Base-by-base conservation (phyloP, 2,797 vertebrate genomes). In the Hoplostethus atlanticus region DNA sequence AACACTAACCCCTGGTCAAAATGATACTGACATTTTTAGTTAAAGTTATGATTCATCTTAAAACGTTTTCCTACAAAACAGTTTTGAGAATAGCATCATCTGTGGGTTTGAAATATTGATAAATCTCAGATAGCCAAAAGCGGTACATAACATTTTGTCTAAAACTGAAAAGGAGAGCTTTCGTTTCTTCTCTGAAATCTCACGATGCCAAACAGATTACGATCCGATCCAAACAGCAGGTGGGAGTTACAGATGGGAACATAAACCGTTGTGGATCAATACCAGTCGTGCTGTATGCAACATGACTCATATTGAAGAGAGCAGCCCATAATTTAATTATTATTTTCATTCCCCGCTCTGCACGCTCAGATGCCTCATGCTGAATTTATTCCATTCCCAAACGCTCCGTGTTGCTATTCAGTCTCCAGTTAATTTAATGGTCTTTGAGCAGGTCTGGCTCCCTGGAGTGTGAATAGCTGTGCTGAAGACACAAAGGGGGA, bases 401-500 rank as follows among this genome's bases (percentile, higher is more conserved):
- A 80, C 0, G 60, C 28, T 61, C 64, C 71, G 71, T 89, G 86
- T 88, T 68, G 63, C 87, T 31, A 25, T 79, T 87, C 68, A 77
- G 82, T 74, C 85, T 70, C 15, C 74, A 68, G 73, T 83, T 84
- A 85, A 91, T 91, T 86, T 84, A 87, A 86, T 90, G 82, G 58
- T 84, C 68, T 76, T 61, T 86, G 84, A 86, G 60, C 86, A 88
- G 67, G 68, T 79, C 61, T 54, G 57, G 71, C 83, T 70, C 71
- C 67, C 60, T 52, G 50, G 86, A 86, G 70, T 77, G 80, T 61
- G 67, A 68, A 58, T 13, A 34, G 61, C 60, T 34, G 71, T 13
- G 46, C 57, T n/a, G 40, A 64, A n/a, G 66, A 75, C 64, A 53
- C 17, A 38, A 65, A 44, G 48, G 30, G 38, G 40, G 34, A 10